phyloP scores from a whole-genome alignment of 2,888 invertebrate genomes.

The Sinodicranocentrus sp. region DNA sequence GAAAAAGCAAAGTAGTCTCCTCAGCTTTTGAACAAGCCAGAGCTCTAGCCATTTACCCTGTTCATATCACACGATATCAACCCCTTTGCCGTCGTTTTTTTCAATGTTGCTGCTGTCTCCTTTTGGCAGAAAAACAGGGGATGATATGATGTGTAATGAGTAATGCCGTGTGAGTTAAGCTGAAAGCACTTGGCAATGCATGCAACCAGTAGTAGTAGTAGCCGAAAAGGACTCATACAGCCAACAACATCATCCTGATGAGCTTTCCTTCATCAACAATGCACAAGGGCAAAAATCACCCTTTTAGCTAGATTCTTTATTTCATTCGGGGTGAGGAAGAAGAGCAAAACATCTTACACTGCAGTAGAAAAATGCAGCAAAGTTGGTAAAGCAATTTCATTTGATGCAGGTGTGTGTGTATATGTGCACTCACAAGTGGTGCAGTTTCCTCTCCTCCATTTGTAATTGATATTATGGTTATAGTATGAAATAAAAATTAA shows the following conservation, averaged over 20 bases:
- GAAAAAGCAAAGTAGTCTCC: conserved; percentile 67
- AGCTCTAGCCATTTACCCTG: not conserved
- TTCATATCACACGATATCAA: conserved; percentile 4
- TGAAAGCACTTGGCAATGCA: too few relatives aligned
- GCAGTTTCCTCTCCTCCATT: not conserved
- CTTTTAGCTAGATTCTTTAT: conserved; percentile 76
- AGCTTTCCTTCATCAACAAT: not conserved
- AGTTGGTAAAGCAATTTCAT: too few relatives aligned
- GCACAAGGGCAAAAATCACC: conserved; percentile 71
- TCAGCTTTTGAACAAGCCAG: conserved; percentile 25
- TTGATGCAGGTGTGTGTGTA: not conserved
- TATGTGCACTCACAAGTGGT: too few relatives aligned
- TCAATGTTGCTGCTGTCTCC: not conserved
- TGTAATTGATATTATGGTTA: not conserved
- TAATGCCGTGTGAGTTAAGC: too few relatives aligned
- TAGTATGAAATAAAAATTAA: not conserved
- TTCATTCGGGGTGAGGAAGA: conserved; percentile 51
- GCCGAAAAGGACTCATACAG: too few relatives aligned
- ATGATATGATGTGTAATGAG: too few relatives aligned
- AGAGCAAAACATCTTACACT: conserved; percentile 32
- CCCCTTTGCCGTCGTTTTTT: conserved; percentile 1
- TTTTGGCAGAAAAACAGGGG: too few relatives aligned
- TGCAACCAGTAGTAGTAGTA: too few relatives aligned
- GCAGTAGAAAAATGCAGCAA: conserved; percentile 22
- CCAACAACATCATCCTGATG: too few relatives aligned